Evolutionary conservation across 2,888 invertebrate species (phyloP).

Genomic region (Amphimallon solstitiale): DNA sequence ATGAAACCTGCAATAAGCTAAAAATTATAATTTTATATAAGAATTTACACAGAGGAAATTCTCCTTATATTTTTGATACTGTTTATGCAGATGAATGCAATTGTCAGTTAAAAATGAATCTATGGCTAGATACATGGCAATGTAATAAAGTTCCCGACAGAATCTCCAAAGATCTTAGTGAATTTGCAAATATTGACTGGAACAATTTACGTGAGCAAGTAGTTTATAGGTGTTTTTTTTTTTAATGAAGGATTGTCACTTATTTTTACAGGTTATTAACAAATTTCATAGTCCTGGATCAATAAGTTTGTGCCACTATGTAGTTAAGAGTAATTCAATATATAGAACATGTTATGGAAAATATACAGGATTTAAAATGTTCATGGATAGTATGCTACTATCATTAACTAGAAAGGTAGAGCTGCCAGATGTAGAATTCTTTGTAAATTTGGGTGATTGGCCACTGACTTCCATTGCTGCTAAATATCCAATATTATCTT

Average conservation of each 20-base stretch:
- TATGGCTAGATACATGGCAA: conserved; percentile 75
- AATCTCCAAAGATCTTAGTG: conserved; percentile 76
- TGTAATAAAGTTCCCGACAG: conserved; percentile 74
- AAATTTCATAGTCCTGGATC: conserved; percentile 82
- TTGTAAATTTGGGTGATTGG: conserved; percentile 96
- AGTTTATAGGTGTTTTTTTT: conserved; percentile 34
- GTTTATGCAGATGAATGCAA: conserved; percentile 83
- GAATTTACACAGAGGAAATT: conserved; percentile 70
- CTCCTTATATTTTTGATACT: conserved; percentile 74
- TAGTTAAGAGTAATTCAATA: conserved; percentile 83
- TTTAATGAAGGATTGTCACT: background rate
- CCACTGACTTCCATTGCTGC: conserved; percentile 72
- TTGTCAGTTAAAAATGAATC: conserved; percentile 76
- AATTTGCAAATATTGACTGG: conserved; percentile 78
- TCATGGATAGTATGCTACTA: conserved; percentile 87
- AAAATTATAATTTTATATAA: conserved; percentile 75
- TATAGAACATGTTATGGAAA: conserved; percentile 92
- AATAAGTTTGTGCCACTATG: conserved; percentile 90
- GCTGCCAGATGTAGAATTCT: conserved; percentile 89
- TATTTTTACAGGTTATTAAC: conserved; percentile 63
- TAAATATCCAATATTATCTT: conserved; percentile 88
- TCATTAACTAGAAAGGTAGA: conserved; percentile 82
- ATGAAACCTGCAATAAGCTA: conserved; percentile 78
- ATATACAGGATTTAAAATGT: conserved; percentile 96
- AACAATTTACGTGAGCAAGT: conserved; percentile 66